Base-by-base conservation (phyloP, 2,113 vertebrate genomes). In the Morone saxatilis region DNA sequence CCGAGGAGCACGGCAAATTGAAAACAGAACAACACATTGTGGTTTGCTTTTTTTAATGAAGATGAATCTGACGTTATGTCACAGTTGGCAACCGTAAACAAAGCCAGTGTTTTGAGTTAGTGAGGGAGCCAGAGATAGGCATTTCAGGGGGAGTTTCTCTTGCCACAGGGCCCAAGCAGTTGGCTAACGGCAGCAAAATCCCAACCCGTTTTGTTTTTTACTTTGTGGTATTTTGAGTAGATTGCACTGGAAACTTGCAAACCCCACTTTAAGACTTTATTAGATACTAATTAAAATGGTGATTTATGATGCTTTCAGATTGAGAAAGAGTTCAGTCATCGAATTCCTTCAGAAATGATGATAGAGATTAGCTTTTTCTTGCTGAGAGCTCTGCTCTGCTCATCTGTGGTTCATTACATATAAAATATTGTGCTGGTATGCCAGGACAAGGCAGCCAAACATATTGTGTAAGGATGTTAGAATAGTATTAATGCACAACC, bases 31-130 rank as follows among this genome's bases (percentile, higher is more conserved):
- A 81, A 78, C 43, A 73, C 48, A 78, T 62, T 80, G 86, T 78
- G 63, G 67, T 81, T 82, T 83, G 25, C 47, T 65, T 77, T 77
- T 31, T 91, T 81, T 79, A 79, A 86, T 88, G 53, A 88, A 78
- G 90, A 90, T 67, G 50, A 81, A 92, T 91, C 47, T 77, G 78
- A 81, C 17, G 25, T 84, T 86, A 84, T 84, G 87, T 89, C 89
- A 91, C 83, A 38, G 73, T 61, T 93, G 87, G 85, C 84, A 90
- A 53, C 78, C 61, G 10, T 61, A 78, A 86, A 87, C 78, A 80
- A 72, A 91, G 65, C 69, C 82, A 75, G 82, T 89, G 90, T 91
- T 93, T 85, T 75, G 80, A 88, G 88, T 91, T 91, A 85, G 80
- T 8, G 61, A 84, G 41, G 51, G 70, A 80, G 81, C 74, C 38